phyloP scores from a whole-genome alignment of 2,113 vertebrate genomes.

The Rhea pennata region DNA sequence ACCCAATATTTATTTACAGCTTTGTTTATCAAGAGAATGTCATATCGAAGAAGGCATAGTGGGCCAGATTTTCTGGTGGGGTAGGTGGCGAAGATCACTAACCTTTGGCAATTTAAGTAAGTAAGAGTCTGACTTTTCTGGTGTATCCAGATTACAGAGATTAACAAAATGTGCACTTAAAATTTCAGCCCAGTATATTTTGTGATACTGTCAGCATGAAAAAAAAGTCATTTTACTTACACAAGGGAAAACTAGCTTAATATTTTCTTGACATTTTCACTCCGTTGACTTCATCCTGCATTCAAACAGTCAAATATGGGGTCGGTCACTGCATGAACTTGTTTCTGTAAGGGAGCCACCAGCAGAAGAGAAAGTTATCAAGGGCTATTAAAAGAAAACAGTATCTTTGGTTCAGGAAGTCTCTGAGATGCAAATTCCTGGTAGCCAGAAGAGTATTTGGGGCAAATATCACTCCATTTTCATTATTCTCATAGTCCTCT shows the following conservation, averaged over 20 bases:
- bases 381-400: neutral
- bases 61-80: constrained; percentile 5
- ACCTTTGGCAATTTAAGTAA: neutral
- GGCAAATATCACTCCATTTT: neutral
- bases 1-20: constrained; percentile 17
- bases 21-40: constrained; percentile 22
- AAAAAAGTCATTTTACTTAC: neutral
- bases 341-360: neutral
- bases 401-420: neutral
- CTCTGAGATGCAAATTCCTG: neutral
- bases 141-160: neutral
- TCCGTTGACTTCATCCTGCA: neutral
- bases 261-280: neutral
- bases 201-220: neutral
- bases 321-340: neutral
- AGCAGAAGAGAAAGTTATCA: neutral
- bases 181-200: neutral
- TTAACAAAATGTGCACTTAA: neutral
- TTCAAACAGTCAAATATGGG: neutral
- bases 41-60: neutral
- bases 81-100: neutral
- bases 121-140: neutral
- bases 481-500: neutral
- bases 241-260: neutral
- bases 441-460: neutral